A percentile compares a stretch with the other conserved stretches of the same genome.
phyloP scores from a whole-genome alignment of 2,113 vertebrate species.

The Gasterosteus nipponicus region DNA sequence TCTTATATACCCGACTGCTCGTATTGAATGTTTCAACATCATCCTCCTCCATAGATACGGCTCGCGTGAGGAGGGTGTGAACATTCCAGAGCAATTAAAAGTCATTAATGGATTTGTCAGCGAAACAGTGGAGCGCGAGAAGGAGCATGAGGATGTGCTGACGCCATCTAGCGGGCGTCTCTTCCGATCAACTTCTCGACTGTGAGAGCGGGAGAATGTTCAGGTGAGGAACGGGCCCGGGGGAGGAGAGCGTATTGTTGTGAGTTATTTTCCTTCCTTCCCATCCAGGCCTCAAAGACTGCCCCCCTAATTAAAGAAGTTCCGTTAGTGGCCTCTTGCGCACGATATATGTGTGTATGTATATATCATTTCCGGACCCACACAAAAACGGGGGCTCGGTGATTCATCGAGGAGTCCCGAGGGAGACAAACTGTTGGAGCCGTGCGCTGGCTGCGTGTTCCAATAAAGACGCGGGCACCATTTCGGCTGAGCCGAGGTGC shows the following conservation, averaged over 20 bases:
- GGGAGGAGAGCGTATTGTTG: not conserved
- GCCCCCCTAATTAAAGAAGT: constrained; percentile 34
- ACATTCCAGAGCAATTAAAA: constrained; percentile 54
- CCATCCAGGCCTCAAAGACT: constrained; percentile 2
- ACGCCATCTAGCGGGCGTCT: constrained; percentile 78
- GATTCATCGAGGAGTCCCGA: constrained; percentile 52
- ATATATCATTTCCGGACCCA: constrained; percentile 50
- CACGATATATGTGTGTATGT: not conserved
- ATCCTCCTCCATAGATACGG: constrained; percentile 32
- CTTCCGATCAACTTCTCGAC: constrained; percentile 29
- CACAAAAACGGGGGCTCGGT: constrained; percentile 10
- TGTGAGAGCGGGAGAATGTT: not conserved
- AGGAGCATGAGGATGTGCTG: constrained; percentile 51
- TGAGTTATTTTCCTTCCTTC: not conserved
- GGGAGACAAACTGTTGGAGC: constrained; percentile 32
- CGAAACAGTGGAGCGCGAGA: constrained; percentile 28
- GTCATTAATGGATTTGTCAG: constrained; percentile 60
- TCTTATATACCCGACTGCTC: not conserved
- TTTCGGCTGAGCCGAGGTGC: constrained; percentile 32
- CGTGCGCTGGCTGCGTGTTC: constrained; percentile 17
- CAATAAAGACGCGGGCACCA: constrained; percentile 42
- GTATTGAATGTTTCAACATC: not conserved
- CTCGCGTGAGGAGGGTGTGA: constrained; percentile 47
- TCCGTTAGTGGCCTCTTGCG: constrained; percentile 1
- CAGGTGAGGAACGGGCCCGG: not conserved